Conservation (phyloP, 2,888 invertebrate genomes). For the Eristalis intricaria region DNA sequence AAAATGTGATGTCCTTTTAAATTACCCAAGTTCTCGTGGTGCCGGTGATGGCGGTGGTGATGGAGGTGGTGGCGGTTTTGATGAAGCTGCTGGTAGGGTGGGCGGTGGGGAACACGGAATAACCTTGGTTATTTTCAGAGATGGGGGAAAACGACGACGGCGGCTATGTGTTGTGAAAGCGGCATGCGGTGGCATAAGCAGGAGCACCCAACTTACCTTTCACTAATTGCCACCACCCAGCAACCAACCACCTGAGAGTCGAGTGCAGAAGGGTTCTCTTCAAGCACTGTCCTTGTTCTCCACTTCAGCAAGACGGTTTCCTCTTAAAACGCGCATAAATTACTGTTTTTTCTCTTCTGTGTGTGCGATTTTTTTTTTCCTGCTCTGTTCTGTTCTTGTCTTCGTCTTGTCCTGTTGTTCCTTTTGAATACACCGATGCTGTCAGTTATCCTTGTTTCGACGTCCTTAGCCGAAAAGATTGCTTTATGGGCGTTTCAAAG, state of each 20-base stretch:
- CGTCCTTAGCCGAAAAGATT: constrained; percentile 48
- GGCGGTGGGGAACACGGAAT: constrained; percentile 39
- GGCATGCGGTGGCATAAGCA: constrained; percentile 39
- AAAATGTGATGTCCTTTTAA: constrained; percentile 64
- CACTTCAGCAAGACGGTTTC: constrained; percentile 58
- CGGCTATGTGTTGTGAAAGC: constrained; percentile 24
- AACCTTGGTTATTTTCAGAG: constrained; percentile 62
- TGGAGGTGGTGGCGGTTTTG: neutral
- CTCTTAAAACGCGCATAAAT: constrained; percentile 67
- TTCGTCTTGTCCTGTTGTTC: neutral
- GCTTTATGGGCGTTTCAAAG: constrained; percentile 50
- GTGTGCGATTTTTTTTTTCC: neutral
- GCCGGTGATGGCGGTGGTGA: constrained; percentile 6
- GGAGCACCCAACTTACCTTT: constrained; percentile 23
- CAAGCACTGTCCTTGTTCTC: constrained; percentile 59
- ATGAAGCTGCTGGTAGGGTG: too few relatives aligned
- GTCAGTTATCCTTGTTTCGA: constrained; percentile 15
- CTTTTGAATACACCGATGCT: constrained; percentile 11
- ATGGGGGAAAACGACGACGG: constrained; percentile 41
- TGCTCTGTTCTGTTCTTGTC: neutral
- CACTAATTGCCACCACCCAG: constrained; percentile 57
- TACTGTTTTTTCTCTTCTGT: constrained; percentile 21
- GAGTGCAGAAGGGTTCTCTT: constrained; percentile 63
- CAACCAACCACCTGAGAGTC: constrained; percentile 33
- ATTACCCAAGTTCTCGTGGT: constrained; percentile 30